Percentiles rank a stretch among this genome's conserved stretches.
Evolutionary conservation across 30 jellyfish, hydroid and myxozoan genomes (phyloP).

Genomic region (Catostylus mosaicus): DNA sequence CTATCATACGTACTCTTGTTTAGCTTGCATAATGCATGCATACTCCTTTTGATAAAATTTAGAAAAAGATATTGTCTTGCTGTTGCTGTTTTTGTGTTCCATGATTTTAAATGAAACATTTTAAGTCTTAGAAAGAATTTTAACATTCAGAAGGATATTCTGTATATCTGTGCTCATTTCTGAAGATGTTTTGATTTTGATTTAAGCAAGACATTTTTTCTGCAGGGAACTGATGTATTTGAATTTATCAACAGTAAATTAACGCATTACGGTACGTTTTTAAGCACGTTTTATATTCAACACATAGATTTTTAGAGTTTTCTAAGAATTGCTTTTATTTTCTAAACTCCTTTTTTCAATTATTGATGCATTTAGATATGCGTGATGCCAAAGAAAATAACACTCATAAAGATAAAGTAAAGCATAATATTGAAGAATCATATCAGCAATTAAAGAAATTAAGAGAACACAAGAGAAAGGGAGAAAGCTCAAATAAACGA

Average conservation of each 20-base stretch:
- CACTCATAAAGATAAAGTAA: conserved; percentile 18
- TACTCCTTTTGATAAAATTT: too few species aligned
- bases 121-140: neutral
- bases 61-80: too few species aligned
- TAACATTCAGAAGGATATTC: neutral
- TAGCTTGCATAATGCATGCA: too few species aligned
- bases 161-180: neutral
- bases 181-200: too few species aligned
- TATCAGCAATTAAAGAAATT: conserved; percentile 62
- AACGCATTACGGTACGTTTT: neutral
- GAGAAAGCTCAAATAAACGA: conserved; percentile 27
- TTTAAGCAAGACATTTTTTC: too few species aligned
- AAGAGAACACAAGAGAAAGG: conserved; percentile 45
- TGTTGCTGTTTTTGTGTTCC: too few species aligned
- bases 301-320: too few species aligned
- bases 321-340: too few species aligned
- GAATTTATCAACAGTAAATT: conserved; percentile 53
- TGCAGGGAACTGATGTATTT: conserved; percentile 51
- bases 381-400: neutral
- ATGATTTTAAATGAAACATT: too few species aligned
- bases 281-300: neutral
- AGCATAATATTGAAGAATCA: conserved; percentile 69
- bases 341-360: too few species aligned
- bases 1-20: too few species aligned
- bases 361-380: neutral